Conservation (phyloP, 2,113 vertebrate species). For the Amazona guildingii region DNA sequence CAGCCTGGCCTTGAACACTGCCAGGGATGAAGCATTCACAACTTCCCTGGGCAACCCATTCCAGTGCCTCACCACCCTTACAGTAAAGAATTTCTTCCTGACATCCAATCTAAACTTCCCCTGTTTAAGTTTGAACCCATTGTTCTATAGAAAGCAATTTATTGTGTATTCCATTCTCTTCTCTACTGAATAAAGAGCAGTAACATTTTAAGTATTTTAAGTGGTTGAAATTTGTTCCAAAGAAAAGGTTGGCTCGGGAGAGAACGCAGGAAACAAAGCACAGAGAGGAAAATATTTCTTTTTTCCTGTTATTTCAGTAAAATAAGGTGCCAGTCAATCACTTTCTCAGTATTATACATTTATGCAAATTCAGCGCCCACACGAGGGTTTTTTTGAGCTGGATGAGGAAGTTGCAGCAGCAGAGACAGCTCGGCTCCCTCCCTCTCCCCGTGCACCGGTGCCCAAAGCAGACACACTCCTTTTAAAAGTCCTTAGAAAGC, state of each 20-base stretch:
- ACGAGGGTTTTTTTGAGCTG: neutral
- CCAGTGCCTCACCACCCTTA: no score
- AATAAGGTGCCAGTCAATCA: constrained; percentile 56
- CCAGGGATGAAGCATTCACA: no score
- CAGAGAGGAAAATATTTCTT: constrained; percentile 3
- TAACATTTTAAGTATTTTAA: neutral
- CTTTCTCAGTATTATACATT: constrained; percentile 32
- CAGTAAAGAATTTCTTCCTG: no score
- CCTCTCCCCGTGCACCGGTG: accelerated
- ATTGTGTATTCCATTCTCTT: neutral
- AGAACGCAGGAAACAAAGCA: constrained; percentile 4
- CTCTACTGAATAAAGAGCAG: neutral
- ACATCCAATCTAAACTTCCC: no score
- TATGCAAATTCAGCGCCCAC: constrained; percentile 31
- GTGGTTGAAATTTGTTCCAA: neutral
- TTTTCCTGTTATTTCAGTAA: constrained; percentile 22
- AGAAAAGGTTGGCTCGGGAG: neutral
- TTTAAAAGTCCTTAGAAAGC: neutral
- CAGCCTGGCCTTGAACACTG: no score
- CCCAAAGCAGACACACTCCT: neutral
- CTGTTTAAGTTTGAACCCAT: no score
- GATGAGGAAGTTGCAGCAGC: constrained; percentile 19
- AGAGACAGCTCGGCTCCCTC: constrained; percentile 31
- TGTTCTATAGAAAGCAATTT: neutral
- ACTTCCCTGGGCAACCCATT: no score